Evolutionary conservation across 1,140 invertebrate species (phyloP).

Genomic region (Magallana angulata): DNA sequence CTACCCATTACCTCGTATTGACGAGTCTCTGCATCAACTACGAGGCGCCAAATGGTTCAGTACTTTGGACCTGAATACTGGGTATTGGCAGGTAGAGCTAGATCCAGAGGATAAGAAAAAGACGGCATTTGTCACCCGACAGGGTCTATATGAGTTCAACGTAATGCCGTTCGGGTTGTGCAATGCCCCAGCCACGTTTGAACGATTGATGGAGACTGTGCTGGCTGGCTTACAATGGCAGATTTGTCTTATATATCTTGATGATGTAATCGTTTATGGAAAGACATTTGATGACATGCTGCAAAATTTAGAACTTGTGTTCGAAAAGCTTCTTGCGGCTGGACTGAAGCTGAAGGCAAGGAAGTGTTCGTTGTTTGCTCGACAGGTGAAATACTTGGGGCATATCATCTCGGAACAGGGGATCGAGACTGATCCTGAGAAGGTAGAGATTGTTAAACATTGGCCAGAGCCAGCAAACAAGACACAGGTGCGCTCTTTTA

Average conservation of each 20-base stretch:
- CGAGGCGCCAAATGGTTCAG: conserved; percentile 21
- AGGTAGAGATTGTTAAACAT: not conserved
- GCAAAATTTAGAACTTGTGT: conserved; percentile 28
- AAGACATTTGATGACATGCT: conserved; percentile 40
- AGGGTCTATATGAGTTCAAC: conserved; percentile 50
- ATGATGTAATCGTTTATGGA: conserved; percentile 50
- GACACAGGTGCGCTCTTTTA: not conserved
- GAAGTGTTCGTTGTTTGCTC: conserved; percentile 44
- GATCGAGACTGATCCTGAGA: not conserved
- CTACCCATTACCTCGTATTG: not conserved
- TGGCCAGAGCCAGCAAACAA: not conserved
- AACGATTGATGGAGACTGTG: not conserved
- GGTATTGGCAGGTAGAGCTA: conserved; percentile 39
- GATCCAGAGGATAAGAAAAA: conserved; percentile 43
- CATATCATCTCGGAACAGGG: not conserved
- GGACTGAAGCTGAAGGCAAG: conserved; percentile 47
- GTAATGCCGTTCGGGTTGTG: conserved; percentile 48
- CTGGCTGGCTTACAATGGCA: conserved; percentile 31
- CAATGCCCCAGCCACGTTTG: not conserved
- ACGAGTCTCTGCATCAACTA: conserved; percentile 39
- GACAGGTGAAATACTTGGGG: not conserved
- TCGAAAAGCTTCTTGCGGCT: conserved; percentile 30
- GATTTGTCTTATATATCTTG: conserved; percentile 35
- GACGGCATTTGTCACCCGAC: conserved; percentile 35
- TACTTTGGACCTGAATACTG: conserved; percentile 39